phyloP scores from a whole-genome alignment of 2,888 invertebrate genomes.

The Brachyptera putata region DNA sequence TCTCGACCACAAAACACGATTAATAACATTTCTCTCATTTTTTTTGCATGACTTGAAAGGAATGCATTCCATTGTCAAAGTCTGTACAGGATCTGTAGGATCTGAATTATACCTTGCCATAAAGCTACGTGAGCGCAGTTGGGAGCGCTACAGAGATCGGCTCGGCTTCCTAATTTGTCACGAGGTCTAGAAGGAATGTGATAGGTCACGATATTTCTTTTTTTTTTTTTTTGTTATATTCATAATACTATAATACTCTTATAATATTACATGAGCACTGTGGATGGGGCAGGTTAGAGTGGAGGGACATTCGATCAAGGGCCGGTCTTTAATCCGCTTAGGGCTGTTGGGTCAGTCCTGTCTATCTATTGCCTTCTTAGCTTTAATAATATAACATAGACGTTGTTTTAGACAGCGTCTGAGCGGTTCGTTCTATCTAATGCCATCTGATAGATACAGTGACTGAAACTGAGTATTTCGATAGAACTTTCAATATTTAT shows the following conservation, averaged over 20 bases:
- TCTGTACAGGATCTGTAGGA: neutral
- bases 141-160: neutral
- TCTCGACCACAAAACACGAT: slow-evolving; percentile 2
- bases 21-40: too few species aligned
- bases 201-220: slow-evolving; percentile 2
- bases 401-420: too few species aligned
- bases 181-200: slow-evolving; percentile 6
- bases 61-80: slow-evolving; percentile 13
- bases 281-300: neutral
- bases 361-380: slow-evolving; percentile 6
- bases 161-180: slow-evolving; percentile 12
- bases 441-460: too few species aligned
- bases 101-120: slow-evolving; percentile 8
- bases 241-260: neutral
- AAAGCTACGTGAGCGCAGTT: slow-evolving; percentile 4
- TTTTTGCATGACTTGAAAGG: slow-evolving; percentile 11
- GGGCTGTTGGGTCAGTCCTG: slow-evolving; percentile 21
- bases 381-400: too few species aligned
- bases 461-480: too few species aligned
- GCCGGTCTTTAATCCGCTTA: slow-evolving; percentile 27
- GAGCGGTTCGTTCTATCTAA: too few species aligned
- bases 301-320: neutral
- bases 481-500: too few species aligned
- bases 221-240: neutral
- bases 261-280: too few species aligned